Evolutionary conservation across 1,140 invertebrate genomes (phyloP), one percentile per base, ranked within the genome.

Genomic region (Neodiprion pinetum): DNA sequence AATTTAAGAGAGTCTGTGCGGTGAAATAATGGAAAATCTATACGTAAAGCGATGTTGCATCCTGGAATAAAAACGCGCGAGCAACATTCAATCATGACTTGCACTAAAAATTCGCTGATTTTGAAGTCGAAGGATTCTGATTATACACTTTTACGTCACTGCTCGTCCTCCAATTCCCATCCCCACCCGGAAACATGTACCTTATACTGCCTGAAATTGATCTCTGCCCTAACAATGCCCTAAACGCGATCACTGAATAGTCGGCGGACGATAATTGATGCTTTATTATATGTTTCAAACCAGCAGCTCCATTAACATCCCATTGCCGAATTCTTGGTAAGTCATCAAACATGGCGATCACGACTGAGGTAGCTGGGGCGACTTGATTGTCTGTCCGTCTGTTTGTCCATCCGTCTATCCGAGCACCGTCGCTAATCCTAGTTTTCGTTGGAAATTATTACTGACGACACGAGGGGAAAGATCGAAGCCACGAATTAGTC

Each of bases 261-360:
- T 69, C 40, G n/a, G 21, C 67, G 67, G 67, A 69, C 40, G 21
- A 69, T 69, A 69, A 69, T 69, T 69, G 67, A 69, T 69, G 67
- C 11, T 69, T 69, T 47, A 69, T 69, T 69, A 69, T 23, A 7
- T 23, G 67, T 23, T 47, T 69, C 7, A 23, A 69, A 69, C 11
- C 67, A 69, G 67, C 53, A 61, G n/a, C 53, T 61, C 53, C 53
- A 61, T 61, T 61, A 61, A 9, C n/a, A 61, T 61, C 53, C 53
- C 53, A 5, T 61, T 4, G 53, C 5, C 53, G n/a, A 17, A 5
- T 61, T 61, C 53, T 61, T 17, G 53, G 53, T 61, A 61, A 12
- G 53, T 61, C 53, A 61, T 61, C 53, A 9, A 61, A 61, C 53
- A 61, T 9, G 53, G 53, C 53, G 53, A 17, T 61, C 53, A 61